Conservation (phyloP, 2,888 invertebrate species). For the Ichneumoninae sp. region DNA sequence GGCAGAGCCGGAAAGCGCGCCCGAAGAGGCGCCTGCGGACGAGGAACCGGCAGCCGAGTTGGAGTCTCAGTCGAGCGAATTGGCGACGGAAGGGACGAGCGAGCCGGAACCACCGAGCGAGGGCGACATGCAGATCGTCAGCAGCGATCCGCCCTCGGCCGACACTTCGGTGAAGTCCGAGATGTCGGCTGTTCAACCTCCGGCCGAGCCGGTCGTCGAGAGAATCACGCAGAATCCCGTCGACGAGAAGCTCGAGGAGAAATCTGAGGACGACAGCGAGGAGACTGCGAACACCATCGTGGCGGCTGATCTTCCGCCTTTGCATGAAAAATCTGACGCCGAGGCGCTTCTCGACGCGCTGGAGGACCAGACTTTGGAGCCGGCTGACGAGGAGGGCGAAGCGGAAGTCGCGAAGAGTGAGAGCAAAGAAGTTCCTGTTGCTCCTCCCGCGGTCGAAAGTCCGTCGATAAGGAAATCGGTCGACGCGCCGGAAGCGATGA, state of each 20-base stretch:
- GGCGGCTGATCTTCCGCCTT: conserved; percentile 55
- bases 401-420: conserved; percentile 50
- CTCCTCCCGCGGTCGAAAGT: conserved; percentile 36
- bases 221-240: conserved; percentile 37
- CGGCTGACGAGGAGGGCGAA: conserved; percentile 66
- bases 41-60: conserved; percentile 57
- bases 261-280: conserved; percentile 55
- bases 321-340: conserved; percentile 59
- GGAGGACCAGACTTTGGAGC: conserved; percentile 68
- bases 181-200: conserved; percentile 36
- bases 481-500: conserved; percentile 73
- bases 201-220: conserved; percentile 46
- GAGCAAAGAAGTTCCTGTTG: conserved; percentile 48
- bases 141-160: conserved; percentile 55
- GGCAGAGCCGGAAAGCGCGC: conserved; percentile 35
- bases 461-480: conserved; percentile 59
- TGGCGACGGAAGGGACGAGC: conserved; percentile 58
- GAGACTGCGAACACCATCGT: conserved; percentile 55
- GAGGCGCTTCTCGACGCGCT: conserved; percentile 65
- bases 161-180: conserved; percentile 60
- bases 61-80: conserved; percentile 49
- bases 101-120: conserved; percentile 67
- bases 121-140: conserved; percentile 65
- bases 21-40: conserved; percentile 47
- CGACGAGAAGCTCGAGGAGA: conserved; percentile 32